Percentiles rank a stretch among this genome's conserved stretches.
Conservation (phyloP, 2,797 vertebrate species). For the Anas georgica region DNA sequence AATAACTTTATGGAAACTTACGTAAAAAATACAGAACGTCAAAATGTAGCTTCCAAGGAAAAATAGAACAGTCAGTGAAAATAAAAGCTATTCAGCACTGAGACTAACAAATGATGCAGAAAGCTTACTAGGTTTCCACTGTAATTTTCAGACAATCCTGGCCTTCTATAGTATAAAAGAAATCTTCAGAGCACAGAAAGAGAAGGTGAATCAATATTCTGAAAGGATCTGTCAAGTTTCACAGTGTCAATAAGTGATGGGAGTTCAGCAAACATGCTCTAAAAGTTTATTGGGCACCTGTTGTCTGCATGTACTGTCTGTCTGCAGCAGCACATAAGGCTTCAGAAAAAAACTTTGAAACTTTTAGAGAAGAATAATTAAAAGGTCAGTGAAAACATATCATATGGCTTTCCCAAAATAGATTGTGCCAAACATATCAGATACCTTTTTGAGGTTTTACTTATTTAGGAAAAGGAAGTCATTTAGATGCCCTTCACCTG, state of each 20-base stretch:
- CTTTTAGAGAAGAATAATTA: not conserved
- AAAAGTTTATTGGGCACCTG: not conserved
- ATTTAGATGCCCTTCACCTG: not conserved
- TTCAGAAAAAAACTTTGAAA: not conserved
- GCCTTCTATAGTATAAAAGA: not conserved
- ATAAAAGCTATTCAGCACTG: not conserved
- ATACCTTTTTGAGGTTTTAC: not conserved
- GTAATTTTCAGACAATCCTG: not conserved
- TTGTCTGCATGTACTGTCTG: not conserved
- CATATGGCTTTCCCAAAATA: not conserved
- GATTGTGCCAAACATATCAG: not conserved
- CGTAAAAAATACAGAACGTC: not conserved
- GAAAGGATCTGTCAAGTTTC: not conserved
- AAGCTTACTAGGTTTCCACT: not conserved
- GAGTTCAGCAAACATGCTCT: not conserved
- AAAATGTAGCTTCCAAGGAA: not conserved
- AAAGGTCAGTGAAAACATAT: not conserved
- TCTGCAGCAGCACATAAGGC: not conserved
- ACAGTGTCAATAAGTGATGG: not conserved
- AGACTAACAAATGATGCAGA: not conserved
- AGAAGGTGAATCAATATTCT: not conserved
- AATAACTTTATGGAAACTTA: not conserved
- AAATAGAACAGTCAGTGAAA: not conserved
- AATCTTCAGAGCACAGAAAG: not conserved
- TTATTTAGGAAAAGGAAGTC: not conserved